These are phyloP conservation scores for Toxotes jaculatrix DNA, from an alignment of 2,113 vertebrate genomes.

Conservation along the genomic window DNA sequence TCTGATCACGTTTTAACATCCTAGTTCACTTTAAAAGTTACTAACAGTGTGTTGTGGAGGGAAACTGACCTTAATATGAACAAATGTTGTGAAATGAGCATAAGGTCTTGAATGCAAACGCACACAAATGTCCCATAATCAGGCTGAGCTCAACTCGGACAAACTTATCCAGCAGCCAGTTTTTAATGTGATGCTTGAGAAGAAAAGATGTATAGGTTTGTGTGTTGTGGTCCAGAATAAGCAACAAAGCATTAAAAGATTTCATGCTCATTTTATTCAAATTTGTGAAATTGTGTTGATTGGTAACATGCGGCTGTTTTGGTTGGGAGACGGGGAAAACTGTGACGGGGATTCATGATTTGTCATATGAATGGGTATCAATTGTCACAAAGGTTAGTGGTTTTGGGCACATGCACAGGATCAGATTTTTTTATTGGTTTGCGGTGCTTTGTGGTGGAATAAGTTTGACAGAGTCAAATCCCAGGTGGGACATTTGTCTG, in stretches of 20 bases:
- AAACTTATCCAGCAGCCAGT: not conserved
- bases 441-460: constrained; percentile 24
- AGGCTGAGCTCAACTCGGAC: not conserved
- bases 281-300: not conserved
- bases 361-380: not conserved
- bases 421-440: not conserved
- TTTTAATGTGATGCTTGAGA: not conserved
- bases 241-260: constrained; percentile 11
- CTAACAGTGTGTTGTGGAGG: constrained; percentile 42
- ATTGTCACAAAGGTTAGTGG: not conserved
- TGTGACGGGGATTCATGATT: not conserved
- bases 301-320: not conserved
- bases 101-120: constrained; percentile 19
- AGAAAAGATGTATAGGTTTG: not conserved
- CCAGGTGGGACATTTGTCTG: not conserved
- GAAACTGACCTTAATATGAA: not conserved
- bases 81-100: constrained; percentile 40
- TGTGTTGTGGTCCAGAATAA: not conserved
- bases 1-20: constrained; percentile 28
- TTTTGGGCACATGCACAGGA: constrained; percentile 2
- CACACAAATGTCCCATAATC: not conserved
- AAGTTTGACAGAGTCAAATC: not conserved
- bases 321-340: not conserved
- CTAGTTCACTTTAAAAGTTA: constrained; percentile 3
- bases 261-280: constrained; percentile 56